These are phyloP conservation scores for Liopterus haemorrhoidalis DNA, from an alignment of 2,888 invertebrate species.

Conservation along the genomic window DNA sequence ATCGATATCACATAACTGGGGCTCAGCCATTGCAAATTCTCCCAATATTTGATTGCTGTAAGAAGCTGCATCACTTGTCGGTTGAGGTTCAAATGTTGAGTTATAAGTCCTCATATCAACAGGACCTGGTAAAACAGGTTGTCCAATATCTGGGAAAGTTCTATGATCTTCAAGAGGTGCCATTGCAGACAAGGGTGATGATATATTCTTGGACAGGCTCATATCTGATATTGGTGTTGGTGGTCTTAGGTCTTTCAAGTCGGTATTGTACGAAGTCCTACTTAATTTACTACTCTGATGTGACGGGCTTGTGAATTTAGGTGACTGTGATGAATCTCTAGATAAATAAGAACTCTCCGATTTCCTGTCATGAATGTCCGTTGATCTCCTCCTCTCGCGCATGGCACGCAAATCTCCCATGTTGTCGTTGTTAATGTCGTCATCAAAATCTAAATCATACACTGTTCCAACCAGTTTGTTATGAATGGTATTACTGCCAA, in stretches of 20 bases:
- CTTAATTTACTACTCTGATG: conserved; percentile 43
- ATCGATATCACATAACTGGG: conserved; percentile 65
- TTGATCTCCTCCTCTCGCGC: conserved; percentile 70
- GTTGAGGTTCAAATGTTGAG: conserved; percentile 53
- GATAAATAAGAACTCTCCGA: conserved; percentile 50
- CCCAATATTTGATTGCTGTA: conserved; percentile 60
- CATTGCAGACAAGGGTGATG: conserved; percentile 28
- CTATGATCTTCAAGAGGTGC: conserved; percentile 41
- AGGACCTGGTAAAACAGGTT: conserved; percentile 75
- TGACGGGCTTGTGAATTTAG: conserved; percentile 51
- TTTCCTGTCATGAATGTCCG: conserved; percentile 60
- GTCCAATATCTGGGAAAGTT: conserved; percentile 55
- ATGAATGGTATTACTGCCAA: conserved; percentile 63
- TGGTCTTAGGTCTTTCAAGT: conserved; percentile 48
- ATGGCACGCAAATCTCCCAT: conserved; percentile 69
- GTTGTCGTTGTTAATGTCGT: conserved; percentile 70
- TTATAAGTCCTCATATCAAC: conserved; percentile 87
- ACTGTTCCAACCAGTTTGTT: conserved; percentile 81
- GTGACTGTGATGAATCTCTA: conserved; percentile 53
- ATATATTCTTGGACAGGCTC: conserved; percentile 33
- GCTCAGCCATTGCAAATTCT: conserved; percentile 64
- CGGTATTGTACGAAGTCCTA: conserved; percentile 41
- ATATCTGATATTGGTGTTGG: conserved; percentile 48
- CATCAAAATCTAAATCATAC: conserved; percentile 79
- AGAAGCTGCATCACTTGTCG: conserved; percentile 55